Evolutionary conservation across 2,888 invertebrate species (phyloP).

Genomic region (Zelleria hepariella): DNA sequence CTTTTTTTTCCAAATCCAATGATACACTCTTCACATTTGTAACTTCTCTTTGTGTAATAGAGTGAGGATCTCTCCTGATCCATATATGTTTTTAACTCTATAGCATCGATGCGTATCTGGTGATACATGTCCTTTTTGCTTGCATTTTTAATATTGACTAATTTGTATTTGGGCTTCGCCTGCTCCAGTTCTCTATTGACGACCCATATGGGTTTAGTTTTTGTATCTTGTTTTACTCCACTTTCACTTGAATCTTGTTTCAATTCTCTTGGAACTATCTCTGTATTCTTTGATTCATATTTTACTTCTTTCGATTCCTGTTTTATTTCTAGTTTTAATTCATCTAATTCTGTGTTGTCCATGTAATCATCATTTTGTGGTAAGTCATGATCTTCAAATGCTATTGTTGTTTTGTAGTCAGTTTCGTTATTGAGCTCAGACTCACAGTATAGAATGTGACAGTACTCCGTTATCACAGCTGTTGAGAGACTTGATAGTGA

Average conservation of each 20-base stretch:
- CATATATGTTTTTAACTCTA: neutral
- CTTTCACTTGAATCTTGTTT: neutral
- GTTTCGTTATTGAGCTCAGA: neutral
- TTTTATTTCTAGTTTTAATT: neutral
- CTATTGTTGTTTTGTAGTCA: neutral
- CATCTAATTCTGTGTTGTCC: neutral
- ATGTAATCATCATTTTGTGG: too few species aligned
- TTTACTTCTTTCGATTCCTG: neutral
- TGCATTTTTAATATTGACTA: neutral
- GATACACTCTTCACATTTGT: conserved; percentile 5
- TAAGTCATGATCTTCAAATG: neutral
- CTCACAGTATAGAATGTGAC: neutral
- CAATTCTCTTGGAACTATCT: neutral
- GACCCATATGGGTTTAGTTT: neutral
- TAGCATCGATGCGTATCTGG: neutral
- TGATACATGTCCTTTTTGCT: neutral
- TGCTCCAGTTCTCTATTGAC: neutral
- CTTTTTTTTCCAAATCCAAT: neutral
- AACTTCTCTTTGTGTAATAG: neutral
- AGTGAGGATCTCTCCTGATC: neutral
- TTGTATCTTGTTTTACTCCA: neutral
- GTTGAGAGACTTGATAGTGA: neutral
- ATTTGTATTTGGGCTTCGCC: neutral
- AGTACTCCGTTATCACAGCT: neutral
- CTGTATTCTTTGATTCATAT: neutral